These are phyloP conservation scores for Amphiura filiformis DNA, from an alignment of 35 echinoderm and acorn worm genomes.

Conservation along the genomic window DNA sequence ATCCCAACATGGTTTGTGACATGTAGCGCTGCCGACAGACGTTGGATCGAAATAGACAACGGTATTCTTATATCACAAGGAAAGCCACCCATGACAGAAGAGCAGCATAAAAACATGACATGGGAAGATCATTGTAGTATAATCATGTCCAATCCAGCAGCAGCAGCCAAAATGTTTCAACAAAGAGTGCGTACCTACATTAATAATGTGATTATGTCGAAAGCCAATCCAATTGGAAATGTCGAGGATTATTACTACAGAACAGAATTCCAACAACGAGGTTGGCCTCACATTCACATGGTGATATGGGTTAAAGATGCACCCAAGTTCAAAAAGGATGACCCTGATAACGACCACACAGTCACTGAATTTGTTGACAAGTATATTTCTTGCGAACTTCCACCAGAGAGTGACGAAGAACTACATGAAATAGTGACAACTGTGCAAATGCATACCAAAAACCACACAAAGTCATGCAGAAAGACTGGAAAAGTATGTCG, in stretches of 20 bases:
- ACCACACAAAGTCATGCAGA: neutral
- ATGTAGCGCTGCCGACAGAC: constrained; percentile 54
- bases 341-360: constrained; percentile 39
- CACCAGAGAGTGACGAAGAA: neutral
- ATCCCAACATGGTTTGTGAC: constrained; percentile 66
- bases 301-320: constrained; percentile 10
- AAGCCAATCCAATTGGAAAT: constrained; percentile 43
- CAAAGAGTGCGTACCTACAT: constrained; percentile 53
- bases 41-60: constrained; percentile 54
- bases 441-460: neutral
- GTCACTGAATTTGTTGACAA: constrained; percentile 60
- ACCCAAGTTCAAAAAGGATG: neutral
- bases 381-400: constrained; percentile 44
- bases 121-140: constrained; percentile 68
- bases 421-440: neutral
- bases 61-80: constrained; percentile 7
- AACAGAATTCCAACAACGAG: constrained; percentile 58
- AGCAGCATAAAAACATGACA: constrained; percentile 28
- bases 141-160: constrained; percentile 36
- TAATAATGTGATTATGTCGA: constrained; percentile 48
- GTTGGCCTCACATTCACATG: constrained; percentile 42
- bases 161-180: constrained; percentile 80
- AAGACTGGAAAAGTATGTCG: neutral
- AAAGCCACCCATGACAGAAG: constrained; percentile 24
- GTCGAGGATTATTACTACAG: constrained; percentile 66